A percentile compares a stretch with the other conserved stretches of the same genome.
Conservation (phyloP, 2,113 vertebrate species). For the Crotalus horridus region DNA sequence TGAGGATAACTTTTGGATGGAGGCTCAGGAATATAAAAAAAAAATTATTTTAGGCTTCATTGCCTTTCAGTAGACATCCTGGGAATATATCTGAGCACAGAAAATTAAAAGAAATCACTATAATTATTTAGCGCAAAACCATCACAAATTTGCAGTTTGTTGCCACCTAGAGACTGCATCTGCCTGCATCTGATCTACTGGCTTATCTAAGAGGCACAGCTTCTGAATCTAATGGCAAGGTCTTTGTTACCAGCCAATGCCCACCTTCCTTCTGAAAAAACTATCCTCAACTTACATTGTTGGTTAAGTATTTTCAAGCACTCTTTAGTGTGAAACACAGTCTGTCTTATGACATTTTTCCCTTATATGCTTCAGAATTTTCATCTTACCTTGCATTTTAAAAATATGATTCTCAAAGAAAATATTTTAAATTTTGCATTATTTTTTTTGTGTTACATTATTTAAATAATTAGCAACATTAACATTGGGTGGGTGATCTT, state of each 20-base stretch:
- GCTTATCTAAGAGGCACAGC: constrained; percentile 40
- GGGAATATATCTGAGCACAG: constrained; percentile 87
- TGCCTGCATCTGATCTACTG: constrained; percentile 23
- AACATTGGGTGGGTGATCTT: too few relatives aligned
- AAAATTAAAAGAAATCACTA: constrained; percentile 47
- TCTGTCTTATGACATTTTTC: constrained; percentile 16
- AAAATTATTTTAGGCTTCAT: constrained; percentile 92
- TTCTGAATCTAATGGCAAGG: constrained; percentile 35
- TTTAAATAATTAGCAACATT: constrained; percentile 59
- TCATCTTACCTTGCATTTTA: constrained; percentile 51
- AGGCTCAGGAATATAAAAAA: constrained; percentile 92
- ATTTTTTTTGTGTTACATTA: constrained; percentile 54
- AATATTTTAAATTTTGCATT: constrained; percentile 43
- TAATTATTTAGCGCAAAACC: not conserved
- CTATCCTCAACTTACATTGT: constrained; percentile 5
- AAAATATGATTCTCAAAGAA: constrained; percentile 56
- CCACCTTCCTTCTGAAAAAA: constrained; percentile 29
- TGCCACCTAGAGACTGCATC: not conserved
- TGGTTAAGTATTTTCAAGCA: not conserved
- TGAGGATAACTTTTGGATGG: constrained; percentile 91
- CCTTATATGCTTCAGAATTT: constrained; percentile 20
- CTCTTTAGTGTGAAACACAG: constrained; percentile 8
- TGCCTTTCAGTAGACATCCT: constrained; percentile 99
- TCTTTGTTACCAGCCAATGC: constrained; percentile 45
- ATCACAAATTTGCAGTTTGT: constrained; percentile 43